Evolutionary conservation across 92 coral and sea anemone genomes (phyloP), one percentile per base, ranked within the genome.

Genomic region (Zoanthus sansibaricus): DNA sequence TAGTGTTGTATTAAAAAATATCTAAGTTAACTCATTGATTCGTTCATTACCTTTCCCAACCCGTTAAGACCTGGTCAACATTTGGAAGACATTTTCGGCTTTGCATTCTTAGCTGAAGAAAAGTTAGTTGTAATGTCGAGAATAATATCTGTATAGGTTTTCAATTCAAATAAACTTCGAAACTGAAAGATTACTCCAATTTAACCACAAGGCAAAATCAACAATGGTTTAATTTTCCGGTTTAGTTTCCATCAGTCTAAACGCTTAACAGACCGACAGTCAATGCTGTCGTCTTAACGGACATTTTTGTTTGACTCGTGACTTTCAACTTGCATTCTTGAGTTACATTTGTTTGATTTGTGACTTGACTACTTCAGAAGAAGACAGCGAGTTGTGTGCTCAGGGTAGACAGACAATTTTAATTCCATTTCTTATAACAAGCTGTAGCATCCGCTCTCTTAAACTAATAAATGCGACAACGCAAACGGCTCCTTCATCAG

Each of bases 261-360:
- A 44, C 73, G 66, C 5, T 25, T 61, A 45, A 17, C 17, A 31
- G 45, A 48, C 7, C 8, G 54, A 44, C 75, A 46, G 74, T 7
- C 62, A 67, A 47, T 21, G 21, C 31, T 67, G 74, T 67, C 47
- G 59, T 18, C 17, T 20, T 68, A 13, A 49, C 16, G 52, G 18
- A 61, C 33, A 45, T 7, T 5, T 64, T 20, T 64, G 18, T 33
- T 58, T 30, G 17, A 37, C 6, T 20, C 48, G 15, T 54, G 58
- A 21, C 47, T 16, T 51, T 30, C 31, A 44, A 44, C 45, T 59
- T 45, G n/a, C 54, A 12, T 79, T 79, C 72, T 46, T 80, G 18
- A 45, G 75, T 80, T 46, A 80, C 42, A 67, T 80, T 80, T 80
- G 45, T 80, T 66, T 80, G n/a, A 66, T 42, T 67, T 48, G 6